These are phyloP conservation scores for Scaptomyza polygonia DNA, from an alignment of 2,888 invertebrate genomes.

Conservation along the genomic window DNA sequence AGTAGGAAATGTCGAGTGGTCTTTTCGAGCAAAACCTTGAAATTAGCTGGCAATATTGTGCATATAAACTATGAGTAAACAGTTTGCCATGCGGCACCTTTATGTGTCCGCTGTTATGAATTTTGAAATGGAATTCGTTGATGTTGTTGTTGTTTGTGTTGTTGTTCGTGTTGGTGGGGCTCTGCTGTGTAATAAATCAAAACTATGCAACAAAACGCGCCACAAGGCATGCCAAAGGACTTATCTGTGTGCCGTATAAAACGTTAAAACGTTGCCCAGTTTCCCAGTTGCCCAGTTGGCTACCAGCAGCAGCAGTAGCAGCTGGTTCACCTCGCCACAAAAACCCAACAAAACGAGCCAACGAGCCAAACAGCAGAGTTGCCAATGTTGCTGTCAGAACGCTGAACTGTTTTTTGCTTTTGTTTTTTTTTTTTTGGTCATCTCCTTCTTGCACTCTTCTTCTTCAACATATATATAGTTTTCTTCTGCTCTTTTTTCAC, in stretches of 20 bases:
- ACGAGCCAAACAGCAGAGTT: conserved; percentile 14
- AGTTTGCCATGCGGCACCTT: conserved; percentile 55
- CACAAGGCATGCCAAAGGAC: conserved; percentile 74
- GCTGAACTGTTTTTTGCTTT: conserved; percentile 3
- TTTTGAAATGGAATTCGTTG: conserved; percentile 73
- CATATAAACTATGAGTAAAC: conserved; percentile 43
- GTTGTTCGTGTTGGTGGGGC: conserved; percentile 37
- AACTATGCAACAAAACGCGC: conserved; percentile 79
- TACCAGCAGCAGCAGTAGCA: conserved; percentile 26
- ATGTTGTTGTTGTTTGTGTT: conserved; percentile 35
- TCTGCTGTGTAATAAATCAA: conserved; percentile 73
- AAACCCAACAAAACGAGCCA: conserved; percentile 57
- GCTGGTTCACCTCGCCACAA: conserved; percentile 69
- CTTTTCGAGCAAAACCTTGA: conserved; percentile 18
- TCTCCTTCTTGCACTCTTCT: conserved; percentile 11
- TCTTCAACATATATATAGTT: conserved; percentile 34
- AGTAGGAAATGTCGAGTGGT: conserved; percentile 1
- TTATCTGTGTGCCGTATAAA: conserved; percentile 70
- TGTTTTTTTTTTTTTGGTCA: conserved; percentile 2
- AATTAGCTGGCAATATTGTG: conserved; percentile 51
- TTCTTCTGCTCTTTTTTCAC: conserved; percentile 59
- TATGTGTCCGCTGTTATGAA: conserved; percentile 65
- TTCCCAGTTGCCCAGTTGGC: conserved; percentile 24
- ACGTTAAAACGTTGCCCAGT: conserved; percentile 55
- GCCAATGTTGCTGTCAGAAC: conserved; percentile 13